Evolutionary conservation across 2,888 invertebrate species (phyloP), one percentile per base, ranked within the genome.

Genomic region (Stenurella melanura): DNA sequence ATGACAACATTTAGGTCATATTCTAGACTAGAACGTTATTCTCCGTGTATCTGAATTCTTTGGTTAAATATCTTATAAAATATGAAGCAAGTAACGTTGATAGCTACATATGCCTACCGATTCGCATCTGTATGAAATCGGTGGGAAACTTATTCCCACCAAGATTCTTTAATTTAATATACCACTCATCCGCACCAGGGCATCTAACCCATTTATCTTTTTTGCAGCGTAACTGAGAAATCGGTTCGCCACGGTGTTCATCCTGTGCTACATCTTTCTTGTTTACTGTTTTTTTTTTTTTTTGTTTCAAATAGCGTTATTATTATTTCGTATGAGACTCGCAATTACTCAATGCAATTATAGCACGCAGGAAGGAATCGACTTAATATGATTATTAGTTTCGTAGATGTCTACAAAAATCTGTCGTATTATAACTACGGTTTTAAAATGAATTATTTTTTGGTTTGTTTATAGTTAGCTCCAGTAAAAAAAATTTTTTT

Each of bases 221-320:
- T 64, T 64, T 64, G 42, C 26, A 42, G 18, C 64, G 42, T 18
- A 64, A 42, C 64, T 42, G 64, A 42, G 64, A 64, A 64, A 64
- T 64, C 42, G 42, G 42, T 64, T 64, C 38, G 64, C 17, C 19
- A 19, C 64, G 12, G 42, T 42, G 18, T 42, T 64, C 19, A 42
- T 64, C 42, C 18, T 42, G 42, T 18, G 50, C n/a, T n/a, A 50
- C 50, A 50, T 50, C 50, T 50, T 17, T 15, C n/a, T 50, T 50
- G n/a, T 17, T 12, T 50, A n/a, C 50, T 1, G 3, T 50, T 50
- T 50, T 50, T 50, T 50, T 50, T 42, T 42, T 38, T 38, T 50
- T 50, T 50, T 42, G 10, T 38, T 38, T 7, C 12, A 50, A 50
- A 50, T 50, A 50, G n/a, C n/a, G 2, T 50, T 50, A n/a, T n/a